Evolutionary conservation across 1,140 invertebrate genomes (phyloP).

Genomic region (Cylas formicarius): DNA sequence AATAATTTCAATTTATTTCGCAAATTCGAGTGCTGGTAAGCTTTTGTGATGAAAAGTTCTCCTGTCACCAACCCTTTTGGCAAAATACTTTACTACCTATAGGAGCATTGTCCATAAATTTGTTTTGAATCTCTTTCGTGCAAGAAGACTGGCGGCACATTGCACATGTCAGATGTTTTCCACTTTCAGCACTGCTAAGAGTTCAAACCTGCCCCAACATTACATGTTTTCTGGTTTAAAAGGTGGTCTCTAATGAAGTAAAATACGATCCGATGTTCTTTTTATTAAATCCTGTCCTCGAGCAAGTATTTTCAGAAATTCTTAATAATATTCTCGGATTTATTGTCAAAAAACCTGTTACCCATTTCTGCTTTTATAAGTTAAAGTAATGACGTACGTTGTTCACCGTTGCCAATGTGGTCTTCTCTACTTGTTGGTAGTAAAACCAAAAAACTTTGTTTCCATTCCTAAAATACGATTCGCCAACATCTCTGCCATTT

Average conservation of each 20-base stretch:
- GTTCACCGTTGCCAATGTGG: constrained; percentile 1
- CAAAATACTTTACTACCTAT: constrained; percentile 19
- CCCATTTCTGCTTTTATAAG: constrained; percentile 32
- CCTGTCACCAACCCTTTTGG: constrained; percentile 22
- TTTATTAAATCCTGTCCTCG: constrained; percentile 20
- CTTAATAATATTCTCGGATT: constrained; percentile 36
- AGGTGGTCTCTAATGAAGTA: no score
- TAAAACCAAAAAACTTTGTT: constrained; percentile 13
- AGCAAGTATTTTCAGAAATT: constrained; percentile 27
- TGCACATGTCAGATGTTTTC: constrained; percentile 10
- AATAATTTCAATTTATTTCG: constrained; percentile 21
- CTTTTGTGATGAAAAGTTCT: constrained; percentile 35
- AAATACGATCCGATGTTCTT: constrained; percentile 9
- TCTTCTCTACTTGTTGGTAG: constrained; percentile 3
- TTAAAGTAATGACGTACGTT: constrained; percentile 10
- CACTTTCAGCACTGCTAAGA: constrained; percentile 14
- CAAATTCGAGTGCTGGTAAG: constrained; percentile 16
- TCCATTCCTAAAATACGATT: constrained; percentile 13
- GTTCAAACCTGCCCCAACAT: constrained; percentile 38
- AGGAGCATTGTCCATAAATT: constrained; percentile 22
- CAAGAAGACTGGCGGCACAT: constrained; percentile 13
- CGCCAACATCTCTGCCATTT: background rate
- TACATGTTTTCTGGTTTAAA: constrained; percentile 25
- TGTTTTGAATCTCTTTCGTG: constrained; percentile 15
- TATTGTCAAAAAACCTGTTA: constrained; percentile 33